These are phyloP conservation scores for Erythrolamprus reginae DNA, from an alignment of 2,113 vertebrate species.

Conservation along the genomic window DNA sequence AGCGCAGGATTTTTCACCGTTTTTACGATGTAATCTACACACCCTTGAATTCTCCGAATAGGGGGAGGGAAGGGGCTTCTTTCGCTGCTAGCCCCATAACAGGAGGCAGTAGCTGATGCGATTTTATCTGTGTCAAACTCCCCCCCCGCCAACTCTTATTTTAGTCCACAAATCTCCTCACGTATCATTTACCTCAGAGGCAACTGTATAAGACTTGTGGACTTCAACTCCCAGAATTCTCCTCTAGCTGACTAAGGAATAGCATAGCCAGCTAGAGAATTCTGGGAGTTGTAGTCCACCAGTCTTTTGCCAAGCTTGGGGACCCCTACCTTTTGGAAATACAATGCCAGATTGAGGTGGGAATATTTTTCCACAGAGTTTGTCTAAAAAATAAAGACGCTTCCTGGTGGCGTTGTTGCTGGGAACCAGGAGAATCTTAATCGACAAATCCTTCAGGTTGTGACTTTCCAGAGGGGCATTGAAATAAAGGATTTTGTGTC, in stretches of 20 bases:
- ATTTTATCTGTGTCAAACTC: not conserved
- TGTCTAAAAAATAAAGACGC: no score
- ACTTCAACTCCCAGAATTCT: no score
- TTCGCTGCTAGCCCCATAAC: not conserved
- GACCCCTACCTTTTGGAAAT: not conserved
- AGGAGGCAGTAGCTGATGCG: not conserved
- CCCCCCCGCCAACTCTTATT: not conserved
- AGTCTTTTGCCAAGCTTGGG: no score
- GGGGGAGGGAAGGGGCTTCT: not conserved
- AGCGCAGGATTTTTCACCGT: not conserved
- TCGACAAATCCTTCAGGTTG: not conserved
- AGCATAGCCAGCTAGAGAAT: no score
- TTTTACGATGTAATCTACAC: not conserved
- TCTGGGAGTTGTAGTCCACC: no score
- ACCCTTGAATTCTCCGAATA: not conserved
- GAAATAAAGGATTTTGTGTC: not conserved
- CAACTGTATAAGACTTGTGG: no score
- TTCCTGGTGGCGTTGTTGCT: not conserved
- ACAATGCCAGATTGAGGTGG: not conserved
- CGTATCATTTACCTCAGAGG: not conserved
- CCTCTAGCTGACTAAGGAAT: no score
- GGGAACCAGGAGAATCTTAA: no score
- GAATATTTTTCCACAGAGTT: not conserved
- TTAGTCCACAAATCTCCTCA: not conserved
- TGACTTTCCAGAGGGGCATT: not conserved